phyloP scores from a whole-genome alignment of 2,797 vertebrate species.

The Myripristis jacobus region DNA sequence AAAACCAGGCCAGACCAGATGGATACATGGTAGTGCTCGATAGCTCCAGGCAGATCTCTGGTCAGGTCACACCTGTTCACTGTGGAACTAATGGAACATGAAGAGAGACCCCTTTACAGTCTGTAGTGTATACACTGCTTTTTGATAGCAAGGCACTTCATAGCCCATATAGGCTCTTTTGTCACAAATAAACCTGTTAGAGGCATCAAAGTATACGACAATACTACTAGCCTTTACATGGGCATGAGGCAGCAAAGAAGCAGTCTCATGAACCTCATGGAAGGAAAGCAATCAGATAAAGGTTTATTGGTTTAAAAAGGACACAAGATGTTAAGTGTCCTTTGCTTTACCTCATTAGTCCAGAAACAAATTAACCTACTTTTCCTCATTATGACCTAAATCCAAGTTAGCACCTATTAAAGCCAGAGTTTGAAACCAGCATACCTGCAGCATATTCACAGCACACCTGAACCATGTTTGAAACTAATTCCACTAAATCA shows the following conservation, averaged over 20 bases:
- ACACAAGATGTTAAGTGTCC: conserved; percentile 10
- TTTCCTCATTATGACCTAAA: conserved; percentile 30
- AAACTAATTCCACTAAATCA: conserved; percentile 16
- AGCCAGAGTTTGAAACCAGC: conserved; percentile 23
- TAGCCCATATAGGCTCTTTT: conserved; percentile 16
- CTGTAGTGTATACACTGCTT: conserved; percentile 23
- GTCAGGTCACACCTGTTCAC: conserved; percentile 71
- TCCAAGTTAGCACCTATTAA: conserved; percentile 14
- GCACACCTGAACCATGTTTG: conserved; percentile 2
- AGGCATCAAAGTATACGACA: conserved; percentile 3
- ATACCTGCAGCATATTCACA: conserved; percentile 6
- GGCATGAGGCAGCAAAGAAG: neutral
- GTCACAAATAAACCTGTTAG: conserved; percentile 15
- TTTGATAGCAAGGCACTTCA: conserved; percentile 46
- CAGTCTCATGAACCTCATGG: neutral
- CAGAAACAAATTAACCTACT: conserved; percentile 36
- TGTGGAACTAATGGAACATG: conserved; percentile 71
- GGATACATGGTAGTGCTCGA: conserved; percentile 47
- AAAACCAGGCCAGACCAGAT: conserved; percentile 68
- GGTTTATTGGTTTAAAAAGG: neutral
- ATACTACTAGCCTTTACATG: neutral
- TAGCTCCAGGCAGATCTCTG: conserved; percentile 59
- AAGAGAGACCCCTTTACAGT: conserved; percentile 35
- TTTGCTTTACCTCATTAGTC: conserved; percentile 19
- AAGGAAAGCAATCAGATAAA: neutral